Evolutionary conservation across 2,797 vertebrate species (phyloP), one percentile per base, ranked within the genome.

Genomic region (Decapterus maruadsi): DNA sequence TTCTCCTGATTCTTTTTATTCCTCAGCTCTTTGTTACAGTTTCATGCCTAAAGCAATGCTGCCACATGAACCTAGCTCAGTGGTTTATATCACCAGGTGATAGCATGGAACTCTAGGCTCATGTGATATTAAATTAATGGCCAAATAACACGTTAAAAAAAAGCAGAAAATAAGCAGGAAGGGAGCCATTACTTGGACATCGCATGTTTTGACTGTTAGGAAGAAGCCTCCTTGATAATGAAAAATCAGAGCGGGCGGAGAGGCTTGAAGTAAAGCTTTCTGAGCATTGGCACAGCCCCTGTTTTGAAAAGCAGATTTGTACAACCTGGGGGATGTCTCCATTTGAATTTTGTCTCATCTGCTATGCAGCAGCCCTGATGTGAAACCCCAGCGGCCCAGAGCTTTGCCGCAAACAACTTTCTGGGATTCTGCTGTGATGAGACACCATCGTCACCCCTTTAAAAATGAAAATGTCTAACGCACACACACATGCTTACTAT

Each of bases 281-380:
- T 1, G 14, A 36, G 68, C 51, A 43, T 50, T 9, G 34, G 62
- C 11, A 55, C 69, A 59, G 13, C 51, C 26, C 16, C 20, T 12
- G 20, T 42, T 79, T 75, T 87, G 67, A 50, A 76, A 69, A 63
- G 75, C 34, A 62, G 48, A 84, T 80, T 54, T 57, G 43, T 65
- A 46, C 57, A 31, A 73, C 78, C 80, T 79, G 67, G 51, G 51
- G 85, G 68, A 64, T 36, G 26, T 78, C 61, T 76, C 63, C 57
- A 62, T 75, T 77, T 81, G 57, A 62, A 80, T 83, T 70, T 61
- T 22, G 68, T 75, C 77, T 84, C 87, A 71, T 87, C 43, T 82
- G 50, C 43, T 76, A 40, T 70, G 67, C 80, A 68, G 72, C 75
- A 60, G 72, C 78, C 31, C 5, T 78, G 71, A 45, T 72, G 36